Conservation (phyloP, 2,888 invertebrate genomes). For the Mesorhabditis sp. region DNA sequence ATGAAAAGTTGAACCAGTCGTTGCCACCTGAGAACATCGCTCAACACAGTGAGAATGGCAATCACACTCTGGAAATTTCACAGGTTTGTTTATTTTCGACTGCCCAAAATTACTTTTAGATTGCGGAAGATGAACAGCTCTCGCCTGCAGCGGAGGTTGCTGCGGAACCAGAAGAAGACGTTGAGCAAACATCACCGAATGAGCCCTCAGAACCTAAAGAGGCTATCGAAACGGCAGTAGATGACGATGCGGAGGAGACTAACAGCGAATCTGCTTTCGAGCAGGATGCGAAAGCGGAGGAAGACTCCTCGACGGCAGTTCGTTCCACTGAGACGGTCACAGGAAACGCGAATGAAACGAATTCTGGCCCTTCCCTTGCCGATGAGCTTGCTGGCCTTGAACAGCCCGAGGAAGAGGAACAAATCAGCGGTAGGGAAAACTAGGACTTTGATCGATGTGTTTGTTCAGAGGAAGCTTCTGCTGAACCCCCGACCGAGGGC, state of each 20-base stretch:
- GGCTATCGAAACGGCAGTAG: conserved; percentile 2
- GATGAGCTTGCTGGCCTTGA: conserved; percentile 6
- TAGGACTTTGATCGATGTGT: too few species aligned
- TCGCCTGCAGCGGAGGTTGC: conserved; percentile 6
- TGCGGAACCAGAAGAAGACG: conserved; percentile 9
- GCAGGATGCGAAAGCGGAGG: background rate
- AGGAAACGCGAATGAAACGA: background rate
- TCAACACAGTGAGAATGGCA: too few species aligned
- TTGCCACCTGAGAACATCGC: too few species aligned
- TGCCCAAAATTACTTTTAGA: too few species aligned
- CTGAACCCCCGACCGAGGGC: too few species aligned
- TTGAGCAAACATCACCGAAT: conserved; percentile 8
- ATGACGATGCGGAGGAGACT: background rate
- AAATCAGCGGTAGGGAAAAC: background rate
- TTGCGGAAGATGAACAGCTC: background rate
- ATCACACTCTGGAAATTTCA: too few species aligned
- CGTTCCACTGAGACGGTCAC: background rate
- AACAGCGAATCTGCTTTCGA: background rate
- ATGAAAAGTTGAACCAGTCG: too few species aligned
- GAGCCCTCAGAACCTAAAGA: background rate
- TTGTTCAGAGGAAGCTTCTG: too few species aligned
- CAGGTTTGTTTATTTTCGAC: too few species aligned
- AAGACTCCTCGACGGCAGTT: background rate
- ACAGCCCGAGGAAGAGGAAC: conserved; percentile 9
- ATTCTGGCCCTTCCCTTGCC: background rate